Evolutionary conservation across 2,797 vertebrate species (phyloP).

Genomic region (Calcarius lapponicus): DNA sequence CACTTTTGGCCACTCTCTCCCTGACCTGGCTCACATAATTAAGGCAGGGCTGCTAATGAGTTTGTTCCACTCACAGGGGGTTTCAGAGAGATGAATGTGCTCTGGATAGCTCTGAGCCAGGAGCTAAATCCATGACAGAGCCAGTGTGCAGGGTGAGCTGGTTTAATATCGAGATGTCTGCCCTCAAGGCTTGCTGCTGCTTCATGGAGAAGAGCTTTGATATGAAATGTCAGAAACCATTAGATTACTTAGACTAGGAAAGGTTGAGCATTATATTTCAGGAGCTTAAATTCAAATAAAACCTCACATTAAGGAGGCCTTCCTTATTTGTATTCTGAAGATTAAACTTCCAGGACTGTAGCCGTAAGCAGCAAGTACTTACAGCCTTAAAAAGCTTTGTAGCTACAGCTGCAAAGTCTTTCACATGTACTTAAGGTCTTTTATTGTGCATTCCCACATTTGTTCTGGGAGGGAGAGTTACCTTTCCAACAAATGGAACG

Average conservation of each 20-base stretch:
- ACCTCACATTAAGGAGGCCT: slow-evolving; percentile 11
- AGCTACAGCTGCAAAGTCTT: slow-evolving; percentile 6
- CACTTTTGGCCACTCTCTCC: neutral
- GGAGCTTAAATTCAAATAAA: slow-evolving; percentile 30
- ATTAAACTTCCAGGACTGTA: neutral
- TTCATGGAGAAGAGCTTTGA: slow-evolving; percentile 52
- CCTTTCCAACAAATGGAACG: slow-evolving; percentile 95
- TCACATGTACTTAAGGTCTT: neutral
- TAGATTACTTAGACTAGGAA: slow-evolving; percentile 64
- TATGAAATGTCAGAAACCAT: slow-evolving; percentile 80
- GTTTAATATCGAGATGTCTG: slow-evolving; percentile 62
- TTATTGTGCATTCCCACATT: neutral
- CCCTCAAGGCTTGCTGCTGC: slow-evolving; percentile 36
- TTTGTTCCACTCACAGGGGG: neutral
- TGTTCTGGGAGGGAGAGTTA: slow-evolving; percentile 70
- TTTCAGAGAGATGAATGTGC: neutral
- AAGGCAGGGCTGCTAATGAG: neutral
- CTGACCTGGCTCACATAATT: neutral
- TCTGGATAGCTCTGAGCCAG: slow-evolving; percentile 1
- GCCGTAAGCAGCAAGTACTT: slow-evolving; percentile 22
- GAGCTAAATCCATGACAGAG: slow-evolving; percentile 44
- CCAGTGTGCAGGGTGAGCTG: slow-evolving; percentile 23
- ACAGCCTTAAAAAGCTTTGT: neutral
- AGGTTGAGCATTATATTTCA: slow-evolving; percentile 53
- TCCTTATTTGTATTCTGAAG: slow-evolving; percentile 42